Evolutionary conservation across 2,888 invertebrate species (phyloP).

Genomic region (Metallyticus violacea): DNA sequence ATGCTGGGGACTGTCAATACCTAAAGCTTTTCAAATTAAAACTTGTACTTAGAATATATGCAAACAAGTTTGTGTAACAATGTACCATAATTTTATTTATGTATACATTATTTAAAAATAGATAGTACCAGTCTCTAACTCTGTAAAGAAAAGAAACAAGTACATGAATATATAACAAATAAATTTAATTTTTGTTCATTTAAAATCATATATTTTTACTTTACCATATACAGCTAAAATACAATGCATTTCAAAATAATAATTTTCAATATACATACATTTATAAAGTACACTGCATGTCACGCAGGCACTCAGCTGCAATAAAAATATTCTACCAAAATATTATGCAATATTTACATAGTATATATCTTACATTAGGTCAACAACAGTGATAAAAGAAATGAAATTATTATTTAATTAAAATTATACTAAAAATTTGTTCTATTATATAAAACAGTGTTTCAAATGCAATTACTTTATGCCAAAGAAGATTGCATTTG

Average conservation of each 20-base stretch:
- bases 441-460: no score
- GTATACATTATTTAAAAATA: no score
- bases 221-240: neutral
- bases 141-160: neutral
- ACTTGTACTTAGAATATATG: no score
- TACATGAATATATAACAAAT: neutral
- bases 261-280: neutral
- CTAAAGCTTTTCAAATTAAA: no score
- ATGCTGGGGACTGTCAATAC: no score
- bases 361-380: neutral
- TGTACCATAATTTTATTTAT: no score
- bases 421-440: no score
- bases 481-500: no score
- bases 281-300: neutral
- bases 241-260: neutral
- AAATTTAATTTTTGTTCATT: no score
- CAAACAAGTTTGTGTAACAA: no score
- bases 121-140: neutral
- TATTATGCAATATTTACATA: conserved; percentile 1
- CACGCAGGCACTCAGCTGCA: neutral
- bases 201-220: neutral
- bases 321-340: conserved; percentile 11
- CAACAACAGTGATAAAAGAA: neutral
- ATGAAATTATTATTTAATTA: neutral
- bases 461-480: no score